Evolutionary conservation across 2,888 invertebrate genomes (phyloP).

Genomic region (Ormyrus labotus): DNA sequence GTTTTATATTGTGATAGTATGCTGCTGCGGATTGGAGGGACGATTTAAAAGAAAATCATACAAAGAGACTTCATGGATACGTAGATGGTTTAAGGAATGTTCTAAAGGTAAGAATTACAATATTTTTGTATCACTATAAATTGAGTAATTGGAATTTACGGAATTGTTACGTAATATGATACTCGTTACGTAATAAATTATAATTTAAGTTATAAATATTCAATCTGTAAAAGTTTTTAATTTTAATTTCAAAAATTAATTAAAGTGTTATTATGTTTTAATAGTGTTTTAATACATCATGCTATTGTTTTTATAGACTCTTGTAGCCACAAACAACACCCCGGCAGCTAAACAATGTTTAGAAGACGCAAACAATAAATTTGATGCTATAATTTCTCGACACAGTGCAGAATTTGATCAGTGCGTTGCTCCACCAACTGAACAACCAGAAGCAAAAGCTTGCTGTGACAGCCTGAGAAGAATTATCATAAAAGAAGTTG

Average conservation of each 20-base stretch:
- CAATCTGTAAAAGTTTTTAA: no score
- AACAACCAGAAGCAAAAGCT: background rate
- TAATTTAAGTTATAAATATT: no score
- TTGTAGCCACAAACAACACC: background rate
- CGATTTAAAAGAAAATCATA: constrained; percentile 6
- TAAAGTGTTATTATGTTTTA: no score
- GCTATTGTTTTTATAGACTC: background rate
- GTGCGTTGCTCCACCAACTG: background rate
- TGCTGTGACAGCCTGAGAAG: constrained; percentile 11
- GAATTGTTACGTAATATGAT: no score
- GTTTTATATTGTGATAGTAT: background rate
- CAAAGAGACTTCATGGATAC: background rate
- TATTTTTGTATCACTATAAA: background rate
- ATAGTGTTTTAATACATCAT: no score
- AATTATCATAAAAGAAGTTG: background rate
- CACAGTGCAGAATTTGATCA: background rate
- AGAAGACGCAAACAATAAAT: background rate
- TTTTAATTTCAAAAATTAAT: no score
- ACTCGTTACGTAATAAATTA: no score
- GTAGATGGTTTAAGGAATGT: background rate
- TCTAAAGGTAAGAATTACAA: background rate
- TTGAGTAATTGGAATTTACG: no score
- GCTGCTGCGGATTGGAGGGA: constrained; percentile 12
- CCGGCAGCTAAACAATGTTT: constrained; percentile 7
- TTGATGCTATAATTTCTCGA: background rate